A percentile compares a stretch with the other conserved stretches of the same genome.
These are phyloP conservation scores for Hypotaenidia okinawae DNA, from an alignment of 2,797 vertebrate genomes.

Conservation along the genomic window DNA sequence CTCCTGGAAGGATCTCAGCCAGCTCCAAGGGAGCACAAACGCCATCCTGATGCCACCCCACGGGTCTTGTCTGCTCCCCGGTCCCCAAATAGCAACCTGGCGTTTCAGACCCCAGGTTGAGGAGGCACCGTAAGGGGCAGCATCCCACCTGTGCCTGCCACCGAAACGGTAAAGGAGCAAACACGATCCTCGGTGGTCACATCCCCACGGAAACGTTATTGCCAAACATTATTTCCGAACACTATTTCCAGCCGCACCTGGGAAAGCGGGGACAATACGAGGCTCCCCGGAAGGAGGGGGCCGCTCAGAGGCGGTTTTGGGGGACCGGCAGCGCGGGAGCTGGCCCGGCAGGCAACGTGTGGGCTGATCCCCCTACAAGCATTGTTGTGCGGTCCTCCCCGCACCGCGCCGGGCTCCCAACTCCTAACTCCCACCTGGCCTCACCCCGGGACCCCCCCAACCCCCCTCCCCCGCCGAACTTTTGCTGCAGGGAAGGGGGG, in stretches of 20 bases:
- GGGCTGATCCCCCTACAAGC: not conserved
- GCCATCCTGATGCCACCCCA: not conserved
- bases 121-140: not conserved
- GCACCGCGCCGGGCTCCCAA: not conserved
- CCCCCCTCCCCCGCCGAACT: not conserved
- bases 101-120: not conserved
- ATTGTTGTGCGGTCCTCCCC: not conserved
- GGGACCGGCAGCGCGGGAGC: not conserved
- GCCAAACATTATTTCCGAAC: not conserved
- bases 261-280: not conserved
- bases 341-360: too few species aligned
- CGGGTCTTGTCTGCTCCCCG: not conserved
- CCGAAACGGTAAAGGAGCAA: not conserved
- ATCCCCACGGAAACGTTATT: not conserved
- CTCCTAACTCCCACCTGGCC: not conserved
- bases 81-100: not conserved
- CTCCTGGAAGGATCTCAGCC: not conserved
- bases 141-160: not conserved
- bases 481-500: not conserved
- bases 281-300: not conserved
- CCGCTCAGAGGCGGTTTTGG: not conserved
- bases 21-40: not conserved
- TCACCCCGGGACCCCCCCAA: not conserved
- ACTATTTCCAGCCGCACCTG: not conserved
- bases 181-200: accelerated